Base-by-base conservation (phyloP, 2,888 invertebrate species). In the Cactoblastis cactorum region DNA sequence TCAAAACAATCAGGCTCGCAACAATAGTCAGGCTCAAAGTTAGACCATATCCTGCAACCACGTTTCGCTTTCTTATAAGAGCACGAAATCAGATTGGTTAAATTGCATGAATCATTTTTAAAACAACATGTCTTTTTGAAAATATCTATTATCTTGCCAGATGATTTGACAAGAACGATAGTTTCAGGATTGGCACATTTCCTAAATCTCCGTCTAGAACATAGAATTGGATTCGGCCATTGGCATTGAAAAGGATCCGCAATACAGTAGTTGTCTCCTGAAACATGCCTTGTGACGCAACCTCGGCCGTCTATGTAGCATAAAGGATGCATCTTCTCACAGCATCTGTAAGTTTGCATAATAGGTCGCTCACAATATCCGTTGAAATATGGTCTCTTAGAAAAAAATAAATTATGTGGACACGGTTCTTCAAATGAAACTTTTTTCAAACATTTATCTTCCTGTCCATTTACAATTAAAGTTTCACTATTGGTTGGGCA, bases 271-370 rank as follows among this genome's bases (percentile, higher is more conserved):
- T 49, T 39, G 33, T 49, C 18, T 47, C 47, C 55, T 15, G 45
- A 55, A 50, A 61, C 22, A 17, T 71, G 67, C 63, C 77, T 77
- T 54, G 74, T 67, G n/a, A 74, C 56, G 74, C 79, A 74, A 9
- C 77, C 74, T 61, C 67, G 71, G 8, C 60, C 54, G 2, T 53
- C 48, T 11, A 61, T 55, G 58, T 67, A 69, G 39, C 54, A 69
- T 14, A 76, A 54, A 14, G 72, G 69, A 39, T 51, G n/a, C 28
- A 49, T 51, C 24, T 43, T 43, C 17, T 11, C 17, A 15, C 28
- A 15, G n/a, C 43, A 17, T n/a, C 28, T 43, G 15, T 11, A 28
- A 43, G 15, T 17, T 43, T 24, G 43, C 17, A 12, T 41, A 50
- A 8, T 57, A 24, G 28, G 17, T 37, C 11, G 18, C 34, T 12